Evolutionary conservation across 2,113 vertebrate species (phyloP), one percentile per base, ranked within the genome.

Genomic region (Merops nubicus): DNA sequence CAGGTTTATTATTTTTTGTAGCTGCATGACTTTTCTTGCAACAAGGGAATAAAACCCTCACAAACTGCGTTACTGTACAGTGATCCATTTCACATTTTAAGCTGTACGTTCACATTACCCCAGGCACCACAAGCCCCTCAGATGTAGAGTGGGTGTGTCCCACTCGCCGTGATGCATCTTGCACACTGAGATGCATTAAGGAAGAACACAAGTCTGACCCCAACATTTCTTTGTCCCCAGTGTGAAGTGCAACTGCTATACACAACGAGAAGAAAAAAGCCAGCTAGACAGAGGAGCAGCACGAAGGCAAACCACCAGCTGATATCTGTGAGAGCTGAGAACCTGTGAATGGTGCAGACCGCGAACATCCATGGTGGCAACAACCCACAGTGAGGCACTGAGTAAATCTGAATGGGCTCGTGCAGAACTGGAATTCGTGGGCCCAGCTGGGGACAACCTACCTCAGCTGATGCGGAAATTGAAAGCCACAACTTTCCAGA

Each of bases 351-450:
- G 3, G 13, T 29, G 18, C 31, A 75, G 36, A 29, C 45, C 65
- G n/a, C 60, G 72, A 69, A 53, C 20, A 70, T 5, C 5, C 26
- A 3, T 2, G 15, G 65, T 19, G 36, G 33, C 36, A 78, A 43
- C 45, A 78, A 22, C 17, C 29, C 3, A 0, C 0, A 0, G 5
- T 28, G 18, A 8, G 31, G 38, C 34, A 59, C 5, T 0, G 12
- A 33, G 51, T 21, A 34, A 63, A 72, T 26, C 18, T 12, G 15
- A 83, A 57, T 3, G 42, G 18, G 29, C 38, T 72, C 43, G 64
- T 19, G 22, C 20, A 77, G 22, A 64, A 59, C 11, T 2, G 33
- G 17, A 59, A 50, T 17, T 81, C 53, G 22, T 2, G 1, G 54
- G 4, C 34, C 40, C 34, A 68, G 50, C 25, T 51, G 26, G 15